phyloP scores from a whole-genome alignment of 1,140 invertebrate genomes.

The Heliconius himera region DNA sequence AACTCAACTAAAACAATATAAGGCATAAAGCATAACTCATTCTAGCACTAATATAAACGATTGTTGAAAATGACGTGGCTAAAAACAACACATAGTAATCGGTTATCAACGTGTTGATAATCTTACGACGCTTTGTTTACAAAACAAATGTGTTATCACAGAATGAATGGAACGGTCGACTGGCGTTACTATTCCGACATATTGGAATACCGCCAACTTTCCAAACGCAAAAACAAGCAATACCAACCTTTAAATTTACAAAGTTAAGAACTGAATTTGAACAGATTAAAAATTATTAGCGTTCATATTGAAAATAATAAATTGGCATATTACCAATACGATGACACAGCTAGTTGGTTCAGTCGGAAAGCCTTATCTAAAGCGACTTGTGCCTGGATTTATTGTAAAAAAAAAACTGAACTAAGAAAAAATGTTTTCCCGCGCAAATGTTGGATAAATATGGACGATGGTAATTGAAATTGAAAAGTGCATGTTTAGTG shows the following conservation, averaged over 20 bases:
- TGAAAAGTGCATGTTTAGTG: conserved; percentile 56
- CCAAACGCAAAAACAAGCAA: background rate
- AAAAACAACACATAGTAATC: conserved; percentile 13
- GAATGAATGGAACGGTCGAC: conserved; percentile 34
- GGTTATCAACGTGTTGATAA: conserved; percentile 34
- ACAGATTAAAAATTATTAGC: background rate
- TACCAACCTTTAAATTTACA: conserved; percentile 1
- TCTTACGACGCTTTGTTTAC: conserved; percentile 40
- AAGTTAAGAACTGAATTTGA: background rate
- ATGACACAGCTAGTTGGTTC: conserved; percentile 55
- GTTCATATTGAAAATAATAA: conserved; percentile 36
- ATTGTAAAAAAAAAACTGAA: conserved; percentile 40
- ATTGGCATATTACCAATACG: conserved; percentile 58
- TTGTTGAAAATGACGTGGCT: background rate
- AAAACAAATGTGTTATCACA: conserved; percentile 40
- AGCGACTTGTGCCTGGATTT: conserved; percentile 43
- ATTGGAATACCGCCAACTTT: conserved; percentile 30
- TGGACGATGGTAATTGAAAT: conserved; percentile 70
- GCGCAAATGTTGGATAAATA: conserved; percentile 63
- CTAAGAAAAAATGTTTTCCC: conserved; percentile 60
- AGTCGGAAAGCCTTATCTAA: conserved; percentile 55
- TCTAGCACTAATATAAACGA: background rate
- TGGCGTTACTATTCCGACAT: conserved; percentile 26
- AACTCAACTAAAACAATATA: too few species aligned
- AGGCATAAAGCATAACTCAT: too few species aligned